These are phyloP conservation scores for Peromyscus leucopus DNA, from an alignment of 2,113 vertebrate species.

Conservation along the genomic window DNA sequence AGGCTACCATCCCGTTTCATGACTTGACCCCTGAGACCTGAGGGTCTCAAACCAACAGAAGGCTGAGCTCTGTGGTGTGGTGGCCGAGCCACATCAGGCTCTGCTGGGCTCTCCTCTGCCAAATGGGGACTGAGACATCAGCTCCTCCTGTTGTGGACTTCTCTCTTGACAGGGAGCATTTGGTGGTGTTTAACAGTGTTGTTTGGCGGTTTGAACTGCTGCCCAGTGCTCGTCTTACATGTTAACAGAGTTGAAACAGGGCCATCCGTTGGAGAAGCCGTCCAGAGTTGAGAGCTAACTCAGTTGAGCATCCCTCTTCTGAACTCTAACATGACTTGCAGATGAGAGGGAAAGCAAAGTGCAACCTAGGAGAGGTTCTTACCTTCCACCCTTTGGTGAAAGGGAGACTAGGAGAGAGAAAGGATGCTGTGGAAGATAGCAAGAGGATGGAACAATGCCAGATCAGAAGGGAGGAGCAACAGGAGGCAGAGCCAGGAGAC, in stretches of 20 bases:
- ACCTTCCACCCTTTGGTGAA: neutral
- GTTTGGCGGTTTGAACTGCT: slow-evolving; percentile 12
- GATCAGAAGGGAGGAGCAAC: neutral
- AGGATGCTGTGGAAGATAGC: no score
- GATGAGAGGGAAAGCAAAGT: neutral
- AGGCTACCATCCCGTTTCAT: neutral
- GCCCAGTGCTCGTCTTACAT: neutral
- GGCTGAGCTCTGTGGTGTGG: neutral
- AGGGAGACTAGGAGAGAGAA: neutral
- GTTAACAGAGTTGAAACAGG: slow-evolving; percentile 31
- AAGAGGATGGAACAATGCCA: neutral
- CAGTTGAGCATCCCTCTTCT: neutral
- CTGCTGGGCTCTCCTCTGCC: neutral
- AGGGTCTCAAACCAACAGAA: neutral
- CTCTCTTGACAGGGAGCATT: neutral
- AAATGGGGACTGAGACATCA: neutral
- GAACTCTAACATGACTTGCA: neutral
- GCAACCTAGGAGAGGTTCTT: neutral
- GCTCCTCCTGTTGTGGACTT: neutral
- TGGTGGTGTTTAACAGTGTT: neutral
- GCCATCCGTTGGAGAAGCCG: neutral
- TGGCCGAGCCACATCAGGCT: neutral
- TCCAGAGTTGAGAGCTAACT: neutral
- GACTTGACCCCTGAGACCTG: neutral
- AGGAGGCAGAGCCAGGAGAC: neutral